Evolutionary conservation across 30 jellyfish, hydroid and myxozoan genomes (phyloP).

Genomic region (Rhopilema esculentum): DNA sequence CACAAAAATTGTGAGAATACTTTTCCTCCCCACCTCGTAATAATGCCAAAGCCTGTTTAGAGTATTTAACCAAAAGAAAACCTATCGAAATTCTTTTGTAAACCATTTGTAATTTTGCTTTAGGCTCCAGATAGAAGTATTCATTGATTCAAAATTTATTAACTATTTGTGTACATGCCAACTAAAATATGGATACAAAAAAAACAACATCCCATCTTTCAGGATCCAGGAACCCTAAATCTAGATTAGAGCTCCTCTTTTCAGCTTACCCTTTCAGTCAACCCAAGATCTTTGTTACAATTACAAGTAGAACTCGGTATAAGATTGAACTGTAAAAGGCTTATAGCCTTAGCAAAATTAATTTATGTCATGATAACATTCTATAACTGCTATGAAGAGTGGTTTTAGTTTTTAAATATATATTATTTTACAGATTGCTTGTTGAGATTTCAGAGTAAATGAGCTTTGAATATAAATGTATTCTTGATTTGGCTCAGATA

Average conservation of each 20-base stretch:
- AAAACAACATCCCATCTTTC: not conserved
- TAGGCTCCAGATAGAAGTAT: no score
- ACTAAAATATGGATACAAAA: not conserved
- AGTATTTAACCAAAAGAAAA: no score
- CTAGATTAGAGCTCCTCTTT: not conserved
- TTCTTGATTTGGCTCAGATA: no score
- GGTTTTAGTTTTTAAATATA: not conserved
- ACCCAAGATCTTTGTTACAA: not conserved
- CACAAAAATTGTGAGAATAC: no score
- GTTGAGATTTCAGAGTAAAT: not conserved
- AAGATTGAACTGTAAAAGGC: not conserved
- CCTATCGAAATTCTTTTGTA: no score
- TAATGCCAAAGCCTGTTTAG: no score
- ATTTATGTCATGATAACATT: not conserved
- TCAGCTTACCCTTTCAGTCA: not conserved
- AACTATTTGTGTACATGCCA: not conserved
- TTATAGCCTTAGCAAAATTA: not conserved
- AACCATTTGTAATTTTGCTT: no score
- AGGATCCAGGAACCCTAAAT: not conserved
- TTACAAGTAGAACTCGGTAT: not conserved
- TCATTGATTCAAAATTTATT: not conserved
- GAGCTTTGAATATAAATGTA: not conserved
- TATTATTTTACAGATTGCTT: not conserved
- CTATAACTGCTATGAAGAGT: not conserved
- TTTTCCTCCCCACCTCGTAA: no score